Evolutionary conservation across 2,113 vertebrate species (phyloP).

Genomic region (Syrmaticus mikado): DNA sequence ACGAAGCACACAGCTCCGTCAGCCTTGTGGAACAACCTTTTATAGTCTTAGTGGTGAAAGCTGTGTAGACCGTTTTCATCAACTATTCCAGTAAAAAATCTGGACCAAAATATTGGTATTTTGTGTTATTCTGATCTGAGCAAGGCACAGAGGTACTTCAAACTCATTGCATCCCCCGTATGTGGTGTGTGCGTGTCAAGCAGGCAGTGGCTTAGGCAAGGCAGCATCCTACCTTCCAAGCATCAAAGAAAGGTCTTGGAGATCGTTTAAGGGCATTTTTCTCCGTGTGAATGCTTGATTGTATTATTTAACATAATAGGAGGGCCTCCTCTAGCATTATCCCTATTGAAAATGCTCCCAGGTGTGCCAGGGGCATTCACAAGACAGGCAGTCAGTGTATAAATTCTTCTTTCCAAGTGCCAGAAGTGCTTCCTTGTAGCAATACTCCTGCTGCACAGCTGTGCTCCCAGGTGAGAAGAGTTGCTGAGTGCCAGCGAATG

Average conservation of each 20-base stretch:
- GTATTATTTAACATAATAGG: neutral
- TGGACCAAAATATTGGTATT: neutral
- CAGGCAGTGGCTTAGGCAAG: neutral
- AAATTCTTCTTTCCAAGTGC: rapidly evolving
- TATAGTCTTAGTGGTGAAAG: neutral
- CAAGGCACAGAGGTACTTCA: neutral
- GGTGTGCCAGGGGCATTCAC: neutral
- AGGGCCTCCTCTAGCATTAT: neutral
- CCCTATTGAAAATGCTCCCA: neutral
- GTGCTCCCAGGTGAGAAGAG: neutral
- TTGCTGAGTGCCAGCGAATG: neutral
- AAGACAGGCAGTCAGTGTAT: neutral
- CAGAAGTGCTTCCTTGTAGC: neutral
- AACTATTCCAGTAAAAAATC: neutral
- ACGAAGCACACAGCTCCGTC: neutral
- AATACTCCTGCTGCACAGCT: neutral
- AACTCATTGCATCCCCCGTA: neutral
- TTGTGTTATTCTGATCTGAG: neutral
- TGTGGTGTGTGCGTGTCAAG: neutral
- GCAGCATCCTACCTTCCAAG: neutral
- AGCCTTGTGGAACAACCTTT: neutral
- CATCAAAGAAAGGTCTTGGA: neutral
- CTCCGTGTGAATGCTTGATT: neutral
- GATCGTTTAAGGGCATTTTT: neutral
- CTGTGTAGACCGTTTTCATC: neutral